A percentile compares a stretch with the other conserved stretches of the same genome.
These are phyloP conservation scores for Chloromyia formosa DNA, from an alignment of 2,888 invertebrate species.

Conservation along the genomic window DNA sequence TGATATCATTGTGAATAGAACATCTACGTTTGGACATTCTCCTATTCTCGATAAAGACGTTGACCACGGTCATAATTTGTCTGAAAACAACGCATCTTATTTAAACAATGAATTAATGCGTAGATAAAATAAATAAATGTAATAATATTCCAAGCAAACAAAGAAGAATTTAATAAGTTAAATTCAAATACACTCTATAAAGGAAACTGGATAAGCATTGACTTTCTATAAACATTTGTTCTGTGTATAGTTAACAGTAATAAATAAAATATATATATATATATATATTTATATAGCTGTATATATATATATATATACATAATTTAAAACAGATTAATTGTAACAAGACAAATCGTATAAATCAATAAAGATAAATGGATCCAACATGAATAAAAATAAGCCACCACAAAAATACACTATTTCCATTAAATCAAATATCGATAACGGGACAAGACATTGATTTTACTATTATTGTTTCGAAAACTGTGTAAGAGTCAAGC, in stretches of 20 bases:
- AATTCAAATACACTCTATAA: slow-evolving; percentile 34
- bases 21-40: background rate
- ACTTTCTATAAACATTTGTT: slow-evolving; percentile 41
- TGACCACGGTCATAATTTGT: background rate
- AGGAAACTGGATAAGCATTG: slow-evolving; percentile 32
- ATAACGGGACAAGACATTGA: background rate
- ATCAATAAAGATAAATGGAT: background rate
- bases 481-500: too few relatives aligned
- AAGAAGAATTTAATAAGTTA: slow-evolving; percentile 23
- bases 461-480: too few relatives aligned
- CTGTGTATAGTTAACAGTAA: slow-evolving; percentile 40
- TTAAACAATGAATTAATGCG: slow-evolving; percentile 22
- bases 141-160: slow-evolving; percentile 33
- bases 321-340: slow-evolving; percentile 17
- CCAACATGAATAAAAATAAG: slow-evolving; percentile 13
- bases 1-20: too few relatives aligned
- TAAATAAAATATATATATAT: slow-evolving; percentile 19
- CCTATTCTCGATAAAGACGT: background rate
- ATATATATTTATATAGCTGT: slow-evolving; percentile 7
- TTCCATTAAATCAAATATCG: slow-evolving; percentile 24
- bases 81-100: background rate
- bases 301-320: background rate
- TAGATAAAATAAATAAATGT: slow-evolving; percentile 35
- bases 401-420: slow-evolving; percentile 18
- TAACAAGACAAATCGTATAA: slow-evolving; percentile 9